Base-by-base conservation (phyloP, 1,140 invertebrate species). In the Drosophila erecta region DNA sequence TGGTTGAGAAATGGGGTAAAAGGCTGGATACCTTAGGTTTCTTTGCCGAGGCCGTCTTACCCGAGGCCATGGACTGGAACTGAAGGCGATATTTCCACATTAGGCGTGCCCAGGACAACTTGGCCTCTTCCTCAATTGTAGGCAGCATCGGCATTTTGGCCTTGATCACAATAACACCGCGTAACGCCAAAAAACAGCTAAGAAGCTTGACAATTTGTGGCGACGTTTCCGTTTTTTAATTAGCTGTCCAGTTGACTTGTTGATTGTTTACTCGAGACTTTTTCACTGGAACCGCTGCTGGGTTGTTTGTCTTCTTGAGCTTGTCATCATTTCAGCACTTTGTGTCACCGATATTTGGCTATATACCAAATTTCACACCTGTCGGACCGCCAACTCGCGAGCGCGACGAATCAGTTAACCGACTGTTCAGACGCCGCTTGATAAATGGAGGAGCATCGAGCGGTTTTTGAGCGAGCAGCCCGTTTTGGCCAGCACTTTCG, bases 51-150 rank as follows among this genome's bases (percentile, higher is more conserved):
- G n/a, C n/a, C n/a, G n/a, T 3, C 4, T 72, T 86, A 91, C 90
- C 90, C 17, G 90, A 64, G 33, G 83, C 59, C 83, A 91, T 81
- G 7, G 86, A 77, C 38, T 90, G 79, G 24, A 91, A 91, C 58
- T 91, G 90, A 14, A 79, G 55, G 43, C 90, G 90, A 54, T 90
- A 90, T 6, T 66, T 80, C 81, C 81, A 91, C 66, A 91, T 62
- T 4, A 73, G 60, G 4, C 85, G 85, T 15, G 90, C 35, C 90
- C 89, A 86, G 61, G 85, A 66, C 24, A 75, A 24, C 35, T 83
- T 84, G 20, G 66, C 76, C 74, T 91, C 85, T 47, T 91, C 90
- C 57, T 91, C 81, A 20, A 90, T 91, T 2, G 84, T 91, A 1
- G 90, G 90, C 10, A 91, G 43, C 43, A 84, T 50, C 1, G 90